Evolutionary conservation across 2,113 vertebrate species (phyloP).

Genomic region (Chrysochloris asiatica): DNA sequence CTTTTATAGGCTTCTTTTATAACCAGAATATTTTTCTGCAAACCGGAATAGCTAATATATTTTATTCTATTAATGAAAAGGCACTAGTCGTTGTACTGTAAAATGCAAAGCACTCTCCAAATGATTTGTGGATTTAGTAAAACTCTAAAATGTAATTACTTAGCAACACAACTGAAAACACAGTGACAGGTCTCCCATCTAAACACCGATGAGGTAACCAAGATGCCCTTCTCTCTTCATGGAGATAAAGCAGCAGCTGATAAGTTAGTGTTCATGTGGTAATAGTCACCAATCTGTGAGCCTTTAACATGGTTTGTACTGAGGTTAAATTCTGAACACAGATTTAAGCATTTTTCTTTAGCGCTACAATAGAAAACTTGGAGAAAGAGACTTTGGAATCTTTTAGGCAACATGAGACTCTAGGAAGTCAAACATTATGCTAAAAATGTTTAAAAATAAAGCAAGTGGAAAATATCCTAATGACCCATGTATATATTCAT

Average conservation of each 20-base stretch:
- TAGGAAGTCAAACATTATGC: not conserved
- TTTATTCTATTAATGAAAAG: not conserved
- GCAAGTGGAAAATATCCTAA: not conserved
- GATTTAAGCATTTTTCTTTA: not conserved
- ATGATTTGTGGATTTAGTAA: not conserved
- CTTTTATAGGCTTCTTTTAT: conserved; percentile 21
- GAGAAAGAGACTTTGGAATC: not conserved
- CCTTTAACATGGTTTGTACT: not conserved
- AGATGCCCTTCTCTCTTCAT: not conserved
- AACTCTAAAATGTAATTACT: not conserved
- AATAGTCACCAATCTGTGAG: not conserved
- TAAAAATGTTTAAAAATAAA: not conserved
- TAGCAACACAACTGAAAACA: not conserved
- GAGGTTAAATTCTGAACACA: not conserved
- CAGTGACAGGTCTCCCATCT: not conserved
- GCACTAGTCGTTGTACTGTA: not conserved
- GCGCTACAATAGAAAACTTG: not conserved
- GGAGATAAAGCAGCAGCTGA: too few relatives aligned
- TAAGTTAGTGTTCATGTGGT: too few relatives aligned
- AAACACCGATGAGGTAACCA: not conserved
- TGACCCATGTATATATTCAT: not conserved
- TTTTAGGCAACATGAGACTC: not conserved
- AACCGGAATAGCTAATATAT: not conserved
- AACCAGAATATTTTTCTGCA: conserved; percentile 1
- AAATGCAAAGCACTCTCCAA: not conserved